These are phyloP conservation scores for Tolmerus cingulatus DNA, from an alignment of 2,888 invertebrate genomes.

Conservation along the genomic window DNA sequence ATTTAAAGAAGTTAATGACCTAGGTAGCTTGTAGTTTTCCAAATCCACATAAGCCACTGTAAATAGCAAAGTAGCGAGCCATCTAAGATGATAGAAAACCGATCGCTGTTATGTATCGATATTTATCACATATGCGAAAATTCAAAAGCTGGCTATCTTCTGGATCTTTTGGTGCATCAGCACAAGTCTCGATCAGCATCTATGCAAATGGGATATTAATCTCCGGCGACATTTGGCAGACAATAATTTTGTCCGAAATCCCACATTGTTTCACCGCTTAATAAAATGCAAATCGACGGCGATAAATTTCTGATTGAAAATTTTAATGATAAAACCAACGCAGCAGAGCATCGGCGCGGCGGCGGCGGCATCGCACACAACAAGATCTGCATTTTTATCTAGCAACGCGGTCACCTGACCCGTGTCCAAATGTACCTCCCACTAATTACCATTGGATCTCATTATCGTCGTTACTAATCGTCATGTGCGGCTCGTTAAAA, in stretches of 20 bases:
- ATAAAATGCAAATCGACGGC: slow-evolving; percentile 2
- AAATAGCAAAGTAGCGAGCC: background rate
- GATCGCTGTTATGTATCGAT: background rate
- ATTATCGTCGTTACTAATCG: slow-evolving; percentile 44
- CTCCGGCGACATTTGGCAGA: background rate
- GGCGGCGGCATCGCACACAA: background rate
- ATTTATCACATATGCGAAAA: background rate
- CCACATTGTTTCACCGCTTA: slow-evolving; percentile 6
- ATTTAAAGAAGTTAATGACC: background rate
- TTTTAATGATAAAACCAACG: slow-evolving; percentile 7
- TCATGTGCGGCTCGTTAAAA: slow-evolving; percentile 33
- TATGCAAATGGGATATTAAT: background rate
- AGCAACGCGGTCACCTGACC: background rate
- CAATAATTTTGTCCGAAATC: background rate
- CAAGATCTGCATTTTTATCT: slow-evolving; percentile 15
- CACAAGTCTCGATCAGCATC: background rate
- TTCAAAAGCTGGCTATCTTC: background rate
- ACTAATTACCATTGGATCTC: slow-evolving; percentile 38
- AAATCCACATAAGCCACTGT: background rate
- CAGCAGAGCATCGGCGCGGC: background rate
- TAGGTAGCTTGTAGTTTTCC: background rate
- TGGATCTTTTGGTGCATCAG: background rate
- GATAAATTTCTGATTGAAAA: slow-evolving; percentile 4
- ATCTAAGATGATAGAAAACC: background rate
- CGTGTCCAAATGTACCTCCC: slow-evolving; percentile 23